These are phyloP conservation scores for Neodiprion pinetum DNA, from an alignment of 1,140 invertebrate species.

Conservation along the genomic window DNA sequence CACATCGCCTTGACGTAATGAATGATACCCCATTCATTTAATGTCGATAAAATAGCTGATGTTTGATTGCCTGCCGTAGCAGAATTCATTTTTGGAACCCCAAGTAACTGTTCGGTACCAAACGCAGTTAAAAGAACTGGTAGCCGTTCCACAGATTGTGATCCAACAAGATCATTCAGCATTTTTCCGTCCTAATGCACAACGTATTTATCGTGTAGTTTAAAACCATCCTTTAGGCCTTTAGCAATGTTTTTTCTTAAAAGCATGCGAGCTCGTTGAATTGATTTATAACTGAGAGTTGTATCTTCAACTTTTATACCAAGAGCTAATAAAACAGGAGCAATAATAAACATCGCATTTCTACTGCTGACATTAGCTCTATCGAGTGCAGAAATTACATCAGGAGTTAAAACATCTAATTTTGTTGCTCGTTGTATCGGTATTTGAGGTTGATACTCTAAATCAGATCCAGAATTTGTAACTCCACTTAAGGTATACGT, in stretches of 20 bases:
- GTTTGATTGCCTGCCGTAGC: slow-evolving; percentile 37
- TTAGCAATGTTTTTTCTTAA: slow-evolving; percentile 19
- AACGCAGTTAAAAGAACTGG: slow-evolving; percentile 36
- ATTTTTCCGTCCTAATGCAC: slow-evolving; percentile 31
- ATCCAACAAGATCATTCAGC: slow-evolving; percentile 35
- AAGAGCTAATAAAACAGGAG: slow-evolving; percentile 18
- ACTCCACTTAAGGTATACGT: too few relatives aligned
- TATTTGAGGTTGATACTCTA: too few relatives aligned
- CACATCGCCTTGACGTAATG: too few relatives aligned
- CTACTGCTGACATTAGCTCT: slow-evolving; percentile 23
- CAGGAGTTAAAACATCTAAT: too few relatives aligned
- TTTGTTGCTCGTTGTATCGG: too few relatives aligned
- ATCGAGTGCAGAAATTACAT: too few relatives aligned
- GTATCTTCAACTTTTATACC: slow-evolving; percentile 17
- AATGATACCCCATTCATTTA: slow-evolving; percentile 26
- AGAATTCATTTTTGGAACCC: slow-evolving; percentile 40
- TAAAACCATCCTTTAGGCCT: slow-evolving; percentile 31
- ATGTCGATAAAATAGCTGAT: slow-evolving; percentile 31
- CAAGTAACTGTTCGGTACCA: slow-evolving; percentile 37
- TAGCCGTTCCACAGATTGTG: slow-evolving; percentile 41
- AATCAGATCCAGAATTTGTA: too few relatives aligned
- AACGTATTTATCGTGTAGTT: slow-evolving; percentile 15
- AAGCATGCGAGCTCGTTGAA: slow-evolving; percentile 19
- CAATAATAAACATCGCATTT: slow-evolving; percentile 29
- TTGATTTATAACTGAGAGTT: slow-evolving; percentile 23